Percentiles rank a stretch among this genome's conserved stretches.
Evolutionary conservation across 2,113 vertebrate genomes (phyloP).

Genomic region (Ginglymostoma cirratum): DNA sequence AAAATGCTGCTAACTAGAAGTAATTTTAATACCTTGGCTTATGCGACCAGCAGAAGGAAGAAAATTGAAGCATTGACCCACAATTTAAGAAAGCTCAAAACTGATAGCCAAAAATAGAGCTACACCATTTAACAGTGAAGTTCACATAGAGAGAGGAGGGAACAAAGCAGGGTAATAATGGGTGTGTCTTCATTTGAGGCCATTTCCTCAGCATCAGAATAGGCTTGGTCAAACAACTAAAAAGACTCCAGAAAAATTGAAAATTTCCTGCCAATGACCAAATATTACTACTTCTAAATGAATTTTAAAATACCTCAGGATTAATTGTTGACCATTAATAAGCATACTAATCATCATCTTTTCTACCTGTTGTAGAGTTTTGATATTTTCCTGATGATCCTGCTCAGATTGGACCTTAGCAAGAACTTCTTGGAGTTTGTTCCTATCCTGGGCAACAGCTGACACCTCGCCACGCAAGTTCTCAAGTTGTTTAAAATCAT

Average conservation of each 20-base stretch:
- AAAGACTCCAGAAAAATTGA: neutral
- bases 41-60: neutral
- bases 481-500: conserved; percentile 25
- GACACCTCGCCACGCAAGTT: conserved; percentile 38
- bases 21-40: neutral
- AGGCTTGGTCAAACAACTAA: neutral
- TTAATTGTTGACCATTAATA: neutral
- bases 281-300: neutral
- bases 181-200: neutral
- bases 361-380: neutral
- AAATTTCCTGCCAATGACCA: neutral
- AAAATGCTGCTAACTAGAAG: neutral
- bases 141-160: neutral
- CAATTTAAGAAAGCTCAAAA: neutral
- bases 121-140: neutral
- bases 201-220: neutral
- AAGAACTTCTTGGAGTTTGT: conserved; percentile 48
- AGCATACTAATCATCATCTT: neutral
- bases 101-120: neutral
- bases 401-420: conserved; percentile 43
- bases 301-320: neutral
- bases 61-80: neutral
- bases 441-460: conserved; percentile 42
- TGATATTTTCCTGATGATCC: conserved; percentile 40
- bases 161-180: neutral